Percentiles rank a stretch among this genome's conserved stretches.
Evolutionary conservation across 2,113 vertebrate genomes (phyloP).

Genomic region (Neolamprologus sp.): DNA sequence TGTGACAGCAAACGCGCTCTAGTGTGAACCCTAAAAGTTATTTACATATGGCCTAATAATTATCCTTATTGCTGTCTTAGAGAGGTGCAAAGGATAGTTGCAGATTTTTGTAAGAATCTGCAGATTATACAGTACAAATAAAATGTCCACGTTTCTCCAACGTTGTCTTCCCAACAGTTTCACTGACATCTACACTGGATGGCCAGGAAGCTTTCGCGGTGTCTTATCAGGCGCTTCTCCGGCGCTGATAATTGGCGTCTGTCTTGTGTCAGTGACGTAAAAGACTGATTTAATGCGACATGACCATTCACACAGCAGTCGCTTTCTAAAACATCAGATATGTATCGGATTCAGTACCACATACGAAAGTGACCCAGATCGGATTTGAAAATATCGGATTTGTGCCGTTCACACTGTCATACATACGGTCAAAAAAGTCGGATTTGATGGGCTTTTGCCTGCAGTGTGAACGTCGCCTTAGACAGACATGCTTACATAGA

Average conservation of each 20-base stretch:
- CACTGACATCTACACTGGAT: too few species aligned
- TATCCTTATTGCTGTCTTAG: fast-evolving
- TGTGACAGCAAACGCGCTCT: fast-evolving
- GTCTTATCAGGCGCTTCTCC: too few species aligned
- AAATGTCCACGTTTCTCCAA: fast-evolving
- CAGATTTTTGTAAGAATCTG: fast-evolving
- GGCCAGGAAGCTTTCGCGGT: fast-evolving
- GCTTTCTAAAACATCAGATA: neutral
- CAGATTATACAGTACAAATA: too few species aligned
- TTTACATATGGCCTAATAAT: neutral
- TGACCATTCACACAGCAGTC: fast-evolving
- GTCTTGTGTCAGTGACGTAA: neutral
- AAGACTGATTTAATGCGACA: fast-evolving
- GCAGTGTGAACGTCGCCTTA: neutral
- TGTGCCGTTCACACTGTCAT: fast-evolving
- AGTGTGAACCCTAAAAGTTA: fast-evolving
- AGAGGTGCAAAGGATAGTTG: neutral
- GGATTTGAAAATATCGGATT: neutral
- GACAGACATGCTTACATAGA: neutral
- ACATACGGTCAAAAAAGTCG: neutral
- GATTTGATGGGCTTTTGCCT: fast-evolving
- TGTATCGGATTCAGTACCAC: fast-evolving
- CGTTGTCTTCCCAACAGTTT: too few species aligned
- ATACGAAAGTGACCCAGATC: fast-evolving
- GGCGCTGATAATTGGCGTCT: fast-evolving